Percentiles rank a stretch among this genome's conserved stretches.
These are phyloP conservation scores for Eleutherodactylus coqui DNA, from an alignment of 2,797 vertebrate genomes.

Conservation along the genomic window DNA sequence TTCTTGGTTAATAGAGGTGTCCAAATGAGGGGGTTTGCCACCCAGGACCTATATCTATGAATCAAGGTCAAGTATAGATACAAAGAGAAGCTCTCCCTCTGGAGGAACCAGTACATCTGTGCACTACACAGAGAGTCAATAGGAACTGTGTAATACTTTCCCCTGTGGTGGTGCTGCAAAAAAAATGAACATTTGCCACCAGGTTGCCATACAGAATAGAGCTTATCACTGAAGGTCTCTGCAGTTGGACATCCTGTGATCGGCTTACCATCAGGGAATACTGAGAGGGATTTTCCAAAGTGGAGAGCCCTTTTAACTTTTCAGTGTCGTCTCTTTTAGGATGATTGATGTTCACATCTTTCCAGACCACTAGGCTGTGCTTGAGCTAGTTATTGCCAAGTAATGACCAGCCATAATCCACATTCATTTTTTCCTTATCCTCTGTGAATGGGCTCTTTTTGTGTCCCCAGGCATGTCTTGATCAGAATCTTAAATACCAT, in stretches of 20 bases:
- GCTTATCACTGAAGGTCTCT: neutral
- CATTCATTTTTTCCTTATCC: neutral
- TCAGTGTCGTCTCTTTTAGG: neutral
- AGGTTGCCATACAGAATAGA: neutral
- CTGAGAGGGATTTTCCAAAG: neutral
- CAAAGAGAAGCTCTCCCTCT: neutral
- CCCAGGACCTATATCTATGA: too few species aligned
- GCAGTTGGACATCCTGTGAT: neutral
- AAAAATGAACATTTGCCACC: neutral
- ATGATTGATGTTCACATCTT: neutral
- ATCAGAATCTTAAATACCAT: slow-evolving; percentile 22
- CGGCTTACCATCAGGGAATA: neutral
- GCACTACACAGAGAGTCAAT: neutral
- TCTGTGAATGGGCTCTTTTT: neutral
- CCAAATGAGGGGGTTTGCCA: too few species aligned
- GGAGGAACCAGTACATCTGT: neutral
- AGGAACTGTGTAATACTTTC: neutral
- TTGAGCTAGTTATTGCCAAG: neutral
- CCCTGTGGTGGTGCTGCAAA: neutral
- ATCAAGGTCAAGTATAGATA: too few species aligned
- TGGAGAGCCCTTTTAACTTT: neutral
- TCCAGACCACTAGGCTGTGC: neutral
- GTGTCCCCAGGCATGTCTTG: neutral
- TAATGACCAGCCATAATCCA: slow-evolving; percentile 5
- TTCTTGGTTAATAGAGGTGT: too few species aligned